A percentile compares a stretch with the other conserved stretches of the same genome.
These are phyloP conservation scores for Oncorhynchus gorbuscha DNA, from an alignment of 2,113 vertebrate genomes.

Conservation along the genomic window DNA sequence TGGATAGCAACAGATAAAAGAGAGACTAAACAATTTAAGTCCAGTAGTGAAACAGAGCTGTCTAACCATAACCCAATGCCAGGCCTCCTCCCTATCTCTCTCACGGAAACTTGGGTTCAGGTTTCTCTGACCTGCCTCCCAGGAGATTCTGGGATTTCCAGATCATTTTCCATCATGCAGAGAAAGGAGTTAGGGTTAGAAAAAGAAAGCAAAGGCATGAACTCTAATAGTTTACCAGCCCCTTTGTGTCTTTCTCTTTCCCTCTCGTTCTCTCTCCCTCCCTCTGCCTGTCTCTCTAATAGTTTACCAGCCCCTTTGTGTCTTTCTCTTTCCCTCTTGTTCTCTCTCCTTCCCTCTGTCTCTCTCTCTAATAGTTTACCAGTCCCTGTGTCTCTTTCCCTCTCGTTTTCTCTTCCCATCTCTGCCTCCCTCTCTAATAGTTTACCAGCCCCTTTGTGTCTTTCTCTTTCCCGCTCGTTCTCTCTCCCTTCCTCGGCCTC, in stretches of 20 bases:
- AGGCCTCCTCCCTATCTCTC: constrained; percentile 15
- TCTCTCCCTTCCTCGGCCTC: too few species aligned
- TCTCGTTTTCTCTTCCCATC: fast-evolving
- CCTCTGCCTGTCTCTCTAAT: background rate
- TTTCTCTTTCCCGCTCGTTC: too few species aligned
- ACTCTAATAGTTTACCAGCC: background rate
- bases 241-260: background rate
- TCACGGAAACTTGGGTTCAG: constrained; percentile 25
- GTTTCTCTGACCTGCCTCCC: constrained; percentile 38
- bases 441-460: background rate
- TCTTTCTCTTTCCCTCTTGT: fast-evolving
- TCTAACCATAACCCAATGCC: background rate
- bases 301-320: background rate
- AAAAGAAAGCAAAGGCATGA: background rate
- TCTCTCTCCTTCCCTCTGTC: background rate
- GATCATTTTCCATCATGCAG: constrained; percentile 35
- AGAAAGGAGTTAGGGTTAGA: too few species aligned
- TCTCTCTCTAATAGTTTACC: too few species aligned
- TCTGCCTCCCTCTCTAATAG: background rate
- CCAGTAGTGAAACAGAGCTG: too few species aligned
- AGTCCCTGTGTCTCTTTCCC: too few species aligned
- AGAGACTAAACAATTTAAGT: too few species aligned
- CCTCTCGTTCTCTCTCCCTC: too few species aligned
- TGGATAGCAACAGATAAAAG: too few species aligned
- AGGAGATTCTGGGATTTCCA: constrained; percentile 17